A percentile compares a stretch with the other conserved stretches of the same genome.
These are phyloP conservation scores for Bovichtus variegatus DNA, from an alignment of 2,797 vertebrate genomes.

Conservation along the genomic window DNA sequence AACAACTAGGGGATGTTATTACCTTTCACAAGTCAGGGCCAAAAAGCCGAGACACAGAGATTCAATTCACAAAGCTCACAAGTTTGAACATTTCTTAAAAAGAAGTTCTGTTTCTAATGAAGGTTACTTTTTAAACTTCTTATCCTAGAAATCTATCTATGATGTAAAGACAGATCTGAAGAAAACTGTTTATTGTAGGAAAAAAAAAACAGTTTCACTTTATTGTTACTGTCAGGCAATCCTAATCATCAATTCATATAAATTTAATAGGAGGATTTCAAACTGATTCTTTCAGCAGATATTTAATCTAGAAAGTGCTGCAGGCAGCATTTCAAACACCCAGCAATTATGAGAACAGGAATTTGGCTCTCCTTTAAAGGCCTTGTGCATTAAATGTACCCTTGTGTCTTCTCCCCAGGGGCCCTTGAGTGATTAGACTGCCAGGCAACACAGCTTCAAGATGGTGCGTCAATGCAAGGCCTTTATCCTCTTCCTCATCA, in stretches of 20 bases:
- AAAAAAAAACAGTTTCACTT: conserved; percentile 14
- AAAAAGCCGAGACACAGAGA: conserved; percentile 62
- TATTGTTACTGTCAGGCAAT: conserved; percentile 43
- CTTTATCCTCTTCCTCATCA: conserved; percentile 93
- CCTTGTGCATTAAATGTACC: conserved; percentile 81
- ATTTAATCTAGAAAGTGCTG: conserved; percentile 72
- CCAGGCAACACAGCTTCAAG: conserved; percentile 88
- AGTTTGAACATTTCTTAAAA: conserved; percentile 62
- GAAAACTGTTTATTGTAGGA: conserved; percentile 19
- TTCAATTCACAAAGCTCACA: conserved; percentile 68
- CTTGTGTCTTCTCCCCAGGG: conserved; percentile 85
- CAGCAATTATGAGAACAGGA: conserved; percentile 76
- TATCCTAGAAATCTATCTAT: conserved; percentile 12
- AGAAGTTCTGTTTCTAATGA: conserved; percentile 22
- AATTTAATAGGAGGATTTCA: conserved; percentile 59
- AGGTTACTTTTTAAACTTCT: conserved; percentile 45
- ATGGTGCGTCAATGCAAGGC: conserved; percentile 95
- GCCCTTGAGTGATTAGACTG: conserved; percentile 84
- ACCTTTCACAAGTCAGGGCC: conserved; percentile 69
- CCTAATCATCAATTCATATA: conserved; percentile 66
- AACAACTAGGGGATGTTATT: conserved; percentile 76
- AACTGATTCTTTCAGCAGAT: conserved; percentile 69
- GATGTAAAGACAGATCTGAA: conserved; percentile 17
- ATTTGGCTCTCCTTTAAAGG: conserved; percentile 76
- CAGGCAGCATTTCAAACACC: conserved; percentile 72